Base-by-base conservation (phyloP, 2,797 vertebrate species). In the Danio aesculapii region DNA sequence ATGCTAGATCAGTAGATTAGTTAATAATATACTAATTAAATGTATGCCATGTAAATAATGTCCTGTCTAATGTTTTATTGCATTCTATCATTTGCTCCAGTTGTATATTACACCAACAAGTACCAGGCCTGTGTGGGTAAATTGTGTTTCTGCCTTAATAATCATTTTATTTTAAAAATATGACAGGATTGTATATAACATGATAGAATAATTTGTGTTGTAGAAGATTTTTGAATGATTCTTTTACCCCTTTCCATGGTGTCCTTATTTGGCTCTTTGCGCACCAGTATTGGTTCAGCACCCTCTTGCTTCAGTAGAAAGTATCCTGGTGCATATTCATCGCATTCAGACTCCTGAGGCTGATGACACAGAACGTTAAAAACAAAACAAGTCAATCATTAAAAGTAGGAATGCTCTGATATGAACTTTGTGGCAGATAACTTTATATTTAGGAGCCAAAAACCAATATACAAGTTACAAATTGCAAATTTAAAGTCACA, bases 301-400 rank as follows among this genome's bases (percentile, higher is more conserved):
- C 89, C 87, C 53, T 92, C 89, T 82, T 90, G 82, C 77, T 90
- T 90, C 7, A 90, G 79, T 69, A 87, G 55, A 50, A 84, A 72
- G 72, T 85, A 84, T 64, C 75, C 86, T 6, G 74, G 70, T 83
- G 63, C 49, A 57, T 59, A 88, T 74, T 88, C 64, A 75, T 72
- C 79, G 50, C 52, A 47, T 21, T 84, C 69, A n/a, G 67, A 62
- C 13, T 87, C 84, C 79, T 88, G 68, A 16, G 74, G 70, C 80
- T 86, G 6, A 74, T 57, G 4, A 77, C n/a, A 83, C n/a, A 70
- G 9, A 66, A 69, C 52, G 64, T 13, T n/a, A 55, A 69, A 58
- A 68, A 39, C 8, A 73, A 3, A 72, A 47, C 47, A 49, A 49
- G 47, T 2, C 7, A 49, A 49, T 49, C 7, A 49, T 12, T 49